Evolutionary conservation across 2,797 vertebrate genomes (phyloP).

Genomic region (Enteromius trimaculatus): DNA sequence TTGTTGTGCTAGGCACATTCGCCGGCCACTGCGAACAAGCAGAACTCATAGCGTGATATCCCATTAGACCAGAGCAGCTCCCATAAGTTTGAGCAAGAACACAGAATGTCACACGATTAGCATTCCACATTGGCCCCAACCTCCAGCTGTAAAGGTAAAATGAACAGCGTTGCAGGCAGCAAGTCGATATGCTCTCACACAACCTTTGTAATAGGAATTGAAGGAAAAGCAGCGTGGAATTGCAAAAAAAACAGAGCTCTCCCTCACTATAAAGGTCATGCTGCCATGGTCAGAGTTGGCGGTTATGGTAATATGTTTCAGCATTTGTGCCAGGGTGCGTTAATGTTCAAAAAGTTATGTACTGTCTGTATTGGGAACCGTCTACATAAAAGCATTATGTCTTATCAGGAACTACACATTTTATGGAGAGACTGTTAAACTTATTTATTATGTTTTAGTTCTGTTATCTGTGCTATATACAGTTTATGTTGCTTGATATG

Average conservation of each 20-base stretch:
- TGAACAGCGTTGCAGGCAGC: conserved; percentile 56
- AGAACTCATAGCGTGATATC: conserved; percentile 60
- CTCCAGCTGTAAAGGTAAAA: conserved; percentile 55
- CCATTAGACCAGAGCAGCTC: conserved; percentile 42
- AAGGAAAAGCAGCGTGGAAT: conserved; percentile 46
- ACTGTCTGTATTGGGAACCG: neutral
- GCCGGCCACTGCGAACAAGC: conserved; percentile 54
- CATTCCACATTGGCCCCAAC: conserved; percentile 61
- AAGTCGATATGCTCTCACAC: conserved; percentile 45
- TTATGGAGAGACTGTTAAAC: neutral
- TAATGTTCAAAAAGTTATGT: neutral
- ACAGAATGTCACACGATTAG: conserved; percentile 60
- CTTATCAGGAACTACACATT: neutral
- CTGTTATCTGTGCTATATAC: too few relatives aligned
- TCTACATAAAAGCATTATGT: neutral
- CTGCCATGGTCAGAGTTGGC: neutral
- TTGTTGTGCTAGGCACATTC: conserved; percentile 64
- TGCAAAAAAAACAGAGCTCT: conserved; percentile 35
- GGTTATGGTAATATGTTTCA: neutral
- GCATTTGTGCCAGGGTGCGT: neutral
- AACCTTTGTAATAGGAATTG: conserved; percentile 19
- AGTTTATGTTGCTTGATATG: too few relatives aligned
- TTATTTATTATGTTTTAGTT: too few relatives aligned
- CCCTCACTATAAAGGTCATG: conserved; percentile 18
- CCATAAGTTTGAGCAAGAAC: conserved; percentile 41